Conservation (phyloP, 2,113 vertebrate genomes). For the Turdus rufiventris region DNA sequence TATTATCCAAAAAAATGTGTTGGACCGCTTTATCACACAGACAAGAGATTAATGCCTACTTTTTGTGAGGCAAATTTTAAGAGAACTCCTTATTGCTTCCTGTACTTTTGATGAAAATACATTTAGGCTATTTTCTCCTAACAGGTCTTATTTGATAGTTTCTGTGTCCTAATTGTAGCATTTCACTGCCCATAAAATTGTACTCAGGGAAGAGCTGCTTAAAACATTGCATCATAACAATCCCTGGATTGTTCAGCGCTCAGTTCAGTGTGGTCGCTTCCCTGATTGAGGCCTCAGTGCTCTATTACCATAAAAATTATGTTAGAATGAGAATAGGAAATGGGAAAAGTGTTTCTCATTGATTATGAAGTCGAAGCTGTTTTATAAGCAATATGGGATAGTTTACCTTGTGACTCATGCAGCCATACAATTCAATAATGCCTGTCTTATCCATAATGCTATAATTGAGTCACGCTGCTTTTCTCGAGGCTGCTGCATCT, state of each 20-base stretch:
- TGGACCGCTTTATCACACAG: not conserved
- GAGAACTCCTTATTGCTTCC: not conserved
- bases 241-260: not conserved
- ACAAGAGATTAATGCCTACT: not conserved
- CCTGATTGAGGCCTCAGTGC: not conserved
- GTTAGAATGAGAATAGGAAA: not conserved
- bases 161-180: not conserved
- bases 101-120: not conserved
- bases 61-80: not conserved
- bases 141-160: not conserved
- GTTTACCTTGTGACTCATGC: not conserved
- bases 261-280: not conserved
- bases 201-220: not conserved
- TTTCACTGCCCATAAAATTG: not conserved
- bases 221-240: accelerated
- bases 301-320: not conserved
- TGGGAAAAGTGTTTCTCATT: not conserved
- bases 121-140: not conserved
- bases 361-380: not conserved
- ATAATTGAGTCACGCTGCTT: accelerated
- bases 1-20: not conserved
- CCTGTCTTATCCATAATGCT: not conserved
- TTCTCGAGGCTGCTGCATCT: not conserved
- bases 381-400: not conserved
- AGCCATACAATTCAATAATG: not conserved